Evolutionary conservation across 2,888 invertebrate species (phyloP).

Genomic region (Tenodera sinensis): DNA sequence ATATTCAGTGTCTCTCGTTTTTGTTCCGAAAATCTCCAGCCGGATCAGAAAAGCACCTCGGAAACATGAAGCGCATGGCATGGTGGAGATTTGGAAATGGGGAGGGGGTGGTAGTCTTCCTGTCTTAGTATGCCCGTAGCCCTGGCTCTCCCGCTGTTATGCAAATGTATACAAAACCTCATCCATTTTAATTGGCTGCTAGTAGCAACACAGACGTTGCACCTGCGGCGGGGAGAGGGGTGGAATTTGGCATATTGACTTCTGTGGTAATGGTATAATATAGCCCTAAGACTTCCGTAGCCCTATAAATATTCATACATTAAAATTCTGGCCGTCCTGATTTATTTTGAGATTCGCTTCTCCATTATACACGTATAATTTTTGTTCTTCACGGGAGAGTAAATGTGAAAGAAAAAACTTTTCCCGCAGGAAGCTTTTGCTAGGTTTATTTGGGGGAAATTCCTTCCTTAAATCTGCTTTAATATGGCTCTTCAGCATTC

Average conservation of each 20-base stretch:
- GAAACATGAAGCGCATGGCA: not conserved
- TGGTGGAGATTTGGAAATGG: not conserved
- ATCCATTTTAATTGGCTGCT: conserved; percentile 30
- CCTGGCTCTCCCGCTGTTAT: conserved; percentile 6
- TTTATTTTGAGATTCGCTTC: conserved; percentile 15
- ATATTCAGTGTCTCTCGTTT: not conserved
- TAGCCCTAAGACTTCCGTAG: not conserved
- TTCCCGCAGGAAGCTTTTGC: not conserved
- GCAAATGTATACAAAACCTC: conserved; percentile 23
- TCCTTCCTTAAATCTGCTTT: not conserved
- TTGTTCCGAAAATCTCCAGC: not conserved
- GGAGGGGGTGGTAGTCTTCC: not conserved
- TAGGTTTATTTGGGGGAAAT: not conserved
- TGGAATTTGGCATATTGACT: conserved; percentile 27
- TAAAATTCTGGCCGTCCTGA: conserved; percentile 2
- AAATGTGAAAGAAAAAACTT: not conserved
- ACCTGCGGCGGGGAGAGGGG: not conserved
- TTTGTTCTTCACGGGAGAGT: not conserved
- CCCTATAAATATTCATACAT: conserved; percentile 15
- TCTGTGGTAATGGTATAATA: conserved; percentile 1
- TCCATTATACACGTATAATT: not conserved
- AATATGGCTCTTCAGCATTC: not conserved
- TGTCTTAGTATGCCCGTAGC: not conserved
- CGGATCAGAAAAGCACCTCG: not conserved
- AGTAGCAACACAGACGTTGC: conserved; percentile 10